Evolutionary conservation across 2,888 invertebrate genomes (phyloP).

Genomic region (Minunthozetes semirufus): DNA sequence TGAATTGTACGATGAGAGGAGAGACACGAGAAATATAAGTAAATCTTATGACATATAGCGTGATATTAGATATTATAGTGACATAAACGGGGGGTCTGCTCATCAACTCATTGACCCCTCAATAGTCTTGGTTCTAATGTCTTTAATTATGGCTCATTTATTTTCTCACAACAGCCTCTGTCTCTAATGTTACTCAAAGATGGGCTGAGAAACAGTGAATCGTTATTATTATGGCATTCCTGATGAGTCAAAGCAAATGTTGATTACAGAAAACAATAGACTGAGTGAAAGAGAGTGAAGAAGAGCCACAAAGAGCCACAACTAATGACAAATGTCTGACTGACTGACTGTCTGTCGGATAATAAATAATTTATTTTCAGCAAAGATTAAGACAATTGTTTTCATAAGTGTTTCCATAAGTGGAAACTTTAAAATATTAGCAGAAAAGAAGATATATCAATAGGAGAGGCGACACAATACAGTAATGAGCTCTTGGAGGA

Average conservation of each 20-base stretch:
- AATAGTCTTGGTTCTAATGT: neutral
- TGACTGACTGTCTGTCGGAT: neutral
- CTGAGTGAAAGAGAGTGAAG: neutral
- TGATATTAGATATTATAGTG: slow-evolving; percentile 24
- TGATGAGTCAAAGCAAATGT: slow-evolving; percentile 10
- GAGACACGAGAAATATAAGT: neutral
- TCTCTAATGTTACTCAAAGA: neutral
- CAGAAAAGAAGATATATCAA: neutral
- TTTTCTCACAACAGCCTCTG: neutral
- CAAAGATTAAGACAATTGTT: neutral
- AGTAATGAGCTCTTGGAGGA: neutral
- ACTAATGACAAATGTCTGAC: slow-evolving; percentile 4
- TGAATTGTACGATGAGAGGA: no score
- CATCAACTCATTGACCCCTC: slow-evolving; percentile 28
- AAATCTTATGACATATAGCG: slow-evolving; percentile 21
- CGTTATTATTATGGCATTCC: neutral
- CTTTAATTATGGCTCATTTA: slow-evolving; percentile 31
- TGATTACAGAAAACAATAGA: slow-evolving; percentile 7
- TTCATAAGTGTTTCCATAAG: neutral
- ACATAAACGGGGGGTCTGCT: slow-evolving; percentile 16
- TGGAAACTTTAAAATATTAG: neutral
- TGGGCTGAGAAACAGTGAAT: slow-evolving; percentile 14
- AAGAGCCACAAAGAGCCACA: neutral
- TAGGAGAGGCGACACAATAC: neutral
- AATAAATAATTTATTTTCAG: slow-evolving; percentile 1